These are phyloP conservation scores for Kryptolebias ocellatus DNA, from an alignment of 2,797 vertebrate genomes.

Conservation along the genomic window DNA sequence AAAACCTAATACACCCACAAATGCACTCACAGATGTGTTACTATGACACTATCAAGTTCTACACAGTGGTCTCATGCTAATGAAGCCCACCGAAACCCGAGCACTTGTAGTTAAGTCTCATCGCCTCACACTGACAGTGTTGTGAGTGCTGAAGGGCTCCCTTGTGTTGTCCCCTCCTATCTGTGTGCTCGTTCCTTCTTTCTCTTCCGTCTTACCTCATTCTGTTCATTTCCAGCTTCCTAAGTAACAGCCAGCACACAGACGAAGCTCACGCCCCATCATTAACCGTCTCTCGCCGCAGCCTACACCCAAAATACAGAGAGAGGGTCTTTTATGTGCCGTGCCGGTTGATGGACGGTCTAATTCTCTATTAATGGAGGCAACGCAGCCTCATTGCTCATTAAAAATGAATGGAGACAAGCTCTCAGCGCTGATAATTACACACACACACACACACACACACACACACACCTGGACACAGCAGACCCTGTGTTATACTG, in stretches of 20 bases:
- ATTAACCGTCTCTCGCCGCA: constrained; percentile 60
- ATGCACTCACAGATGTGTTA: constrained; percentile 28
- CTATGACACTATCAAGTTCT: constrained; percentile 50
- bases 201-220: constrained; percentile 22
- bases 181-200: constrained; percentile 19
- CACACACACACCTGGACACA: constrained; percentile 63
- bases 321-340: constrained; percentile 70
- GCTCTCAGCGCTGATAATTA: constrained; percentile 77
- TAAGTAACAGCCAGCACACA: constrained; percentile 61
- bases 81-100: constrained; percentile 73
- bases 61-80: constrained; percentile 70
- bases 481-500: constrained; percentile 36
- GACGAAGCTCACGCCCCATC: constrained; percentile 56
- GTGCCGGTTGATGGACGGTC: constrained; percentile 74
- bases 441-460: constrained; percentile 69
- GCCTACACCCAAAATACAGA: constrained; percentile 52
- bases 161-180: constrained; percentile 31
- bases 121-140: constrained; percentile 68
- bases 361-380: constrained; percentile 84
- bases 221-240: constrained; percentile 60
- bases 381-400: constrained; percentile 77
- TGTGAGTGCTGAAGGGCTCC: constrained; percentile 67
- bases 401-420: constrained; percentile 86
- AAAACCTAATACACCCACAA: constrained; percentile 9
- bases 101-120: constrained; percentile 70